Evolutionary conservation across 2,113 vertebrate genomes (phyloP).

Genomic region (Plectropomus leopardus): DNA sequence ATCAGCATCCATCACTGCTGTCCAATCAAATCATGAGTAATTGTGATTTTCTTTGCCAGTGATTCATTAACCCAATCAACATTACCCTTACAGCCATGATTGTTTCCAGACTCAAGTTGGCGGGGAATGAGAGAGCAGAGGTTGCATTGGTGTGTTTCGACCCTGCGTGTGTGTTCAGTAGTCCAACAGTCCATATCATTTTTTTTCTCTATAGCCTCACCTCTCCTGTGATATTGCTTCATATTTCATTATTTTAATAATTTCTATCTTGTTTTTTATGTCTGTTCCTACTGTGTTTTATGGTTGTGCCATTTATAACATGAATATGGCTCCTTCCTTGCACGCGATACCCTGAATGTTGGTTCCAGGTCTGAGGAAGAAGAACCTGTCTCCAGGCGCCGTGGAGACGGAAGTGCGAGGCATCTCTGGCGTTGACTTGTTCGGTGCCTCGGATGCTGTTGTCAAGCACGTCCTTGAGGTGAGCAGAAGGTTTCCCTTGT

Average conservation of each 20-base stretch:
- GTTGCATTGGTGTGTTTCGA: slow-evolving; percentile 69
- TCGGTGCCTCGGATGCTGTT: slow-evolving; percentile 94
- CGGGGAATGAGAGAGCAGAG: slow-evolving; percentile 45
- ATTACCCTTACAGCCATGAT: not conserved
- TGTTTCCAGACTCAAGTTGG: slow-evolving; percentile 58
- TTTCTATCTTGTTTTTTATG: not conserved
- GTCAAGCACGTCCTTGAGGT: slow-evolving; percentile 98
- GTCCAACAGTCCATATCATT: slow-evolving; percentile 63
- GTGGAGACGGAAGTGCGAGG: slow-evolving; percentile 94
- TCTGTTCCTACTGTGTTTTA: slow-evolving; percentile 30
- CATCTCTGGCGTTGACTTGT: slow-evolving; percentile 94
- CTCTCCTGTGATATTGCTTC: not conserved
- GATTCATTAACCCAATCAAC: slow-evolving; percentile 65
- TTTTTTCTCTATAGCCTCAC: not conserved
- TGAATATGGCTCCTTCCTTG: slow-evolving; percentile 69
- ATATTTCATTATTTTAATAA: slow-evolving; percentile 37
- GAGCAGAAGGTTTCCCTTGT: slow-evolving; percentile 15
- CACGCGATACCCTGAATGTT: slow-evolving; percentile 71
- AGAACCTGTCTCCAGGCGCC: slow-evolving; percentile 95
- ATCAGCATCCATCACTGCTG: slow-evolving; percentile 17
- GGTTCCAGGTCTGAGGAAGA: slow-evolving; percentile 94
- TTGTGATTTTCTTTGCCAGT: slow-evolving; percentile 9
- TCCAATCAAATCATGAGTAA: slow-evolving; percentile 22
- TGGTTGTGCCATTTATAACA: slow-evolving; percentile 68
- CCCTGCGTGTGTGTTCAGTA: slow-evolving; percentile 67